Evolutionary conservation across 2,113 vertebrate genomes (phyloP), one percentile per base, ranked within the genome.

Genomic region (Erinaceus europaeus): DNA sequence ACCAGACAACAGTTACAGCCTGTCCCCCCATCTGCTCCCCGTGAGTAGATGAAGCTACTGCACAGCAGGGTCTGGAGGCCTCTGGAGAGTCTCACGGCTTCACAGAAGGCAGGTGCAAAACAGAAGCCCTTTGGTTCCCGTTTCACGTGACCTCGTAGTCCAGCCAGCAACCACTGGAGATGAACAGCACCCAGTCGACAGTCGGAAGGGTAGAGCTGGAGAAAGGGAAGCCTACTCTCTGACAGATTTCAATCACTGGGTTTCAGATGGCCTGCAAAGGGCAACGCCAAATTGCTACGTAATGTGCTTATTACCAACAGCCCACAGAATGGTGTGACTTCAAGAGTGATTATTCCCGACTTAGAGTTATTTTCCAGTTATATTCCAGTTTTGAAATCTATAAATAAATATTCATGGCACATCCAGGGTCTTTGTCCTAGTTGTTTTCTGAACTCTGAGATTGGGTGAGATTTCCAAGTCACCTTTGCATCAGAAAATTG

Each of bases 391-490:
- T 62, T 23, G 38, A 89, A 50, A 68, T 9, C 44, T 64, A n/a
- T 25, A 44, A 29, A 34, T 75, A 55, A 42, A 57, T 57, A n/a
- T 55, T 61, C 42, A 38, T 55, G 40, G 55, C 38, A 18, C 34
- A 42, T 42, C 59, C 59, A 65, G 15, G 29, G 65, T 21, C 29
- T 1, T 14, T 44, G 3, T 40, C 65, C n/a, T 4, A 6, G 27
- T 5, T 79, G 48, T 67, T 76, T 81, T 65, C 40, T 64, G 64
- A 81, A 61, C 4, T 14, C 17, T 9, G 67, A 71, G 67, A 48
- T 75, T 50, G 18, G 50, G 75, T 38, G 81, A 67, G 62, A 68
- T 77, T 23, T 27, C 77, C 81, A 82, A 87, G 53, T 90, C 81
- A 80, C 10, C 38, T 11, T 18, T 34, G 69, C 86, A 71, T 74